phyloP scores from a whole-genome alignment of 2,888 invertebrate species.

The Thereva nobilitata region DNA sequence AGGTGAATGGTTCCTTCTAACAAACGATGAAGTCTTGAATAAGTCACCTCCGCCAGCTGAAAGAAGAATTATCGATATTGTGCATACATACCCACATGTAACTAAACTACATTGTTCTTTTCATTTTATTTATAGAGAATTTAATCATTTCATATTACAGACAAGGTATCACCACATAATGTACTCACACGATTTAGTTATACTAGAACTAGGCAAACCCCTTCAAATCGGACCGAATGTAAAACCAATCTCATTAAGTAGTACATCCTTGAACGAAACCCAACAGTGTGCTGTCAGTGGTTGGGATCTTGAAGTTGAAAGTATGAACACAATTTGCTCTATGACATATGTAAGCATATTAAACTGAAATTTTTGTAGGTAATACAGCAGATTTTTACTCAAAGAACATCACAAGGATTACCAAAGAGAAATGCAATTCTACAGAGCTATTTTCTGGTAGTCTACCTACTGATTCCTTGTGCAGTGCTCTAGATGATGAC shows the following conservation, averaged over 20 bases:
- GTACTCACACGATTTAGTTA: slow-evolving; percentile 63
- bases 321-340: slow-evolving; percentile 22
- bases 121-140: not conserved
- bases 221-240: slow-evolving; percentile 61
- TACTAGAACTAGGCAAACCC: slow-evolving; percentile 61
- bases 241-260: slow-evolving; percentile 64
- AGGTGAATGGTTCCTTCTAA: slow-evolving; percentile 42
- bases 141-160: slow-evolving; percentile 47
- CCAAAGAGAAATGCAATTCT: slow-evolving; percentile 64
- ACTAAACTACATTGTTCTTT: slow-evolving; percentile 11
- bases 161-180: slow-evolving; percentile 63
- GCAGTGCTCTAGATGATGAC: slow-evolving; percentile 61
- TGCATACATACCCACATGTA: slow-evolving; percentile 37
- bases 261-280: slow-evolving; percentile 57
- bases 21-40: slow-evolving; percentile 36
- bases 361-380: slow-evolving; percentile 13
- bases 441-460: slow-evolving; percentile 66
- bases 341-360: not conserved
- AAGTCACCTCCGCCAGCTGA: slow-evolving; percentile 20
- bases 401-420: slow-evolving; percentile 55
- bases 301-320: slow-evolving; percentile 53
- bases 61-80: slow-evolving; percentile 31
- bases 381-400: slow-evolving; percentile 30
- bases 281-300: slow-evolving; percentile 65
- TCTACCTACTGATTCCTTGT: slow-evolving; percentile 63